A percentile compares a stretch with the other conserved stretches of the same genome.
These are phyloP conservation scores for Paracanthobrama guichenoti DNA, from an alignment of 2,113 vertebrate genomes.

Conservation along the genomic window DNA sequence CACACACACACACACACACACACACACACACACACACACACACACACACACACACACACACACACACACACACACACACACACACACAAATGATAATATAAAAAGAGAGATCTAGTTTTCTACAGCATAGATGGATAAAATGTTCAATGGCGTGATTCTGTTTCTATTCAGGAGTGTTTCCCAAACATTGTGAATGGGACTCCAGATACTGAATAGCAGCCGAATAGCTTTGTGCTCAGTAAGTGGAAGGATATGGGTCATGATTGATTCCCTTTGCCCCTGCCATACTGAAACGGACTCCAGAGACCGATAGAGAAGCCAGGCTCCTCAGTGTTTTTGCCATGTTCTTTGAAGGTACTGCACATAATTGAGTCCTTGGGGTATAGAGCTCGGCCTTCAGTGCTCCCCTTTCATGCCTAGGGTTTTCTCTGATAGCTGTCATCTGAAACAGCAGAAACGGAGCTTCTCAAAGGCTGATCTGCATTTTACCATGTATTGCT, in stretches of 20 bases:
- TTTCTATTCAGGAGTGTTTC: background rate
- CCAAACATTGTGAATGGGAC: background rate
- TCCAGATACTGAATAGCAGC: background rate
- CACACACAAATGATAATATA: background rate
- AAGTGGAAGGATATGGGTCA: conserved; percentile 19
- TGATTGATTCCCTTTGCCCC: conserved; percentile 17
- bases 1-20: no score
- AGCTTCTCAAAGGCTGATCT: conserved; percentile 12
- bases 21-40: no score
- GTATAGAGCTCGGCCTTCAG: conserved; percentile 27
- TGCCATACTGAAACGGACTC: background rate
- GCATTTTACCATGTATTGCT: background rate
- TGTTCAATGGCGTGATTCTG: background rate
- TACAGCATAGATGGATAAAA: background rate
- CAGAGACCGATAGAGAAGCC: background rate
- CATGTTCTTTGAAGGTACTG: conserved; percentile 40
- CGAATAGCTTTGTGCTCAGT: background rate
- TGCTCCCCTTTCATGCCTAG: background rate
- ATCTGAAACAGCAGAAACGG: conserved; percentile 8
- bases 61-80: no score
- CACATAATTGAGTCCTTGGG: conserved; percentile 48
- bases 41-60: no score
- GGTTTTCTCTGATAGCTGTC: conserved; percentile 10
- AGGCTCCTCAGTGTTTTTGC: conserved; percentile 14
- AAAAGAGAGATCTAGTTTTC: background rate